A percentile compares a stretch with the other conserved stretches of the same genome.
phyloP scores from a whole-genome alignment of 1,140 invertebrate species.

The Orius insidiosus region DNA sequence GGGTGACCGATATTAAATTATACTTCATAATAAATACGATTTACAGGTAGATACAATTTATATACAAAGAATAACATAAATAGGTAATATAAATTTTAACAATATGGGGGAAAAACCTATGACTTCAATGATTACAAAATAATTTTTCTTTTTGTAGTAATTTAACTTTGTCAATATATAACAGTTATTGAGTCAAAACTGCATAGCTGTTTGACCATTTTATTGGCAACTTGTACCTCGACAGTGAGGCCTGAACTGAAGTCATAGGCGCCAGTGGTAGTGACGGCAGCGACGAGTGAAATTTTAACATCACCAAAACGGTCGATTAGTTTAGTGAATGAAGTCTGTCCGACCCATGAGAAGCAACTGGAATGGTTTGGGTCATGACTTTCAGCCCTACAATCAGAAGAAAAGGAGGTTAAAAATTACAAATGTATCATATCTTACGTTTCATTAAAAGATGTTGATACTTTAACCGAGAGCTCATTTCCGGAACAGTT shows the following conservation, averaged over 20 bases:
- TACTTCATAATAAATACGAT: no score
- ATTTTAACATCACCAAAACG: background rate
- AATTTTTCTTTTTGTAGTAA: no score
- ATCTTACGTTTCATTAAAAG: conserved; percentile 5
- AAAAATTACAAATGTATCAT: conserved; percentile 9
- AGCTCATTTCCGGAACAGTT: conserved; percentile 20
- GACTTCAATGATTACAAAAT: no score
- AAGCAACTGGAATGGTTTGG: conserved; percentile 3
- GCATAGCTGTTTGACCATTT: no score
- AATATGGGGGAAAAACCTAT: no score
- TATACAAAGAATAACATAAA: no score
- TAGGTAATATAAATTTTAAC: no score
- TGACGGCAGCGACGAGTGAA: conserved; percentile 1
- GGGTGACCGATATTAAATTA: no score
- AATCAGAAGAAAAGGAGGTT: background rate
- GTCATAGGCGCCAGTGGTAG: conserved; percentile 5
- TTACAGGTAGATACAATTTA: no score
- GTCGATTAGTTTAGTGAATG: background rate
- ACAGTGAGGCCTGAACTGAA: conserved; percentile 4
- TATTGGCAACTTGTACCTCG: no score
- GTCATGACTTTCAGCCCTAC: background rate
- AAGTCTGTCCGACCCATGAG: conserved; percentile 6
- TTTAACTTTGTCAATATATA: no score
- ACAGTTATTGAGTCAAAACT: no score
- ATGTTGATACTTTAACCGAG: conserved; percentile 14